These are phyloP conservation scores for Rugalucina vietnamica DNA, from an alignment of 2,888 invertebrate genomes.

Conservation along the genomic window DNA sequence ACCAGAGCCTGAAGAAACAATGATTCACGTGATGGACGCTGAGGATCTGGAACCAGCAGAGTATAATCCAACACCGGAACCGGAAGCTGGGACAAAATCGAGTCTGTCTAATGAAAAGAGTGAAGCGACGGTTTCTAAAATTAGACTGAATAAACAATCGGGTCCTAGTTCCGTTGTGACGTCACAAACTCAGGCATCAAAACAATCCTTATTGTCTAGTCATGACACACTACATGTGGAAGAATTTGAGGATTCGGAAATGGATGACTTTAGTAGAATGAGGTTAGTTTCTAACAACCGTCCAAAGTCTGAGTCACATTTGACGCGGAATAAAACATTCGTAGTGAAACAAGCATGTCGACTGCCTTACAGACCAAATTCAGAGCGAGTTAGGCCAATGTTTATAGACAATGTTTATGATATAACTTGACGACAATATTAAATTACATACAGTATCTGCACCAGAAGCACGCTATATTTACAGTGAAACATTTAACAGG, in stretches of 20 bases:
- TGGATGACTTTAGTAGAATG: slow-evolving; percentile 37
- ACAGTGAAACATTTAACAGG: too few species aligned
- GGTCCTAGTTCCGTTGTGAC: neutral
- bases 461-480: too few species aligned
- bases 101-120: neutral
- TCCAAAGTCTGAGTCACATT: slow-evolving; percentile 51
- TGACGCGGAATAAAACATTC: slow-evolving; percentile 54
- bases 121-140: slow-evolving; percentile 31
- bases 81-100: neutral
- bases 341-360: slow-evolving; percentile 36
- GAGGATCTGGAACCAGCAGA: slow-evolving; percentile 46
- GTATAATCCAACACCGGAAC: neutral
- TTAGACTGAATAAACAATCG: slow-evolving; percentile 30
- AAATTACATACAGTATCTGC: too few species aligned
- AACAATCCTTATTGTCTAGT: neutral
- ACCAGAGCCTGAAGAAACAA: slow-evolving; percentile 10
- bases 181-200: neutral
- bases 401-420: too few species aligned
- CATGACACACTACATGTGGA: slow-evolving; percentile 39
- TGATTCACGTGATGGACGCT: slow-evolving; percentile 25
- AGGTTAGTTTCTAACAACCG: slow-evolving; percentile 50
- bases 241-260: slow-evolving; percentile 51
- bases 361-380: slow-evolving; percentile 34
- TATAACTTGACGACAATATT: too few species aligned
- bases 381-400: slow-evolving; percentile 25